Conservation (phyloP, 1,140 invertebrate species). For the Drosophila pachea region DNA sequence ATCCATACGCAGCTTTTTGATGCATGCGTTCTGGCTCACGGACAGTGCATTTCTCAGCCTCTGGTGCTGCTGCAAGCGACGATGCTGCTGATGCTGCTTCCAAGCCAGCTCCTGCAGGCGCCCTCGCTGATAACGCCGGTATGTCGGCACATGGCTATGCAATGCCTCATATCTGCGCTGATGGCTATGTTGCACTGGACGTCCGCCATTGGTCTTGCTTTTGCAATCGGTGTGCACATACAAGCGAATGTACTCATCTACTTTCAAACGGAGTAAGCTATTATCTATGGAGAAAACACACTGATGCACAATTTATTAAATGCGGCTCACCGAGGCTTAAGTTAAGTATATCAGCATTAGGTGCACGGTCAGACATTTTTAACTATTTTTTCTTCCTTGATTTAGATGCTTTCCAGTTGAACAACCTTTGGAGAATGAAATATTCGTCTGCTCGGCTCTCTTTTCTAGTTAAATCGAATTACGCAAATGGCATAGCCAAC, state of each 20-base stretch:
- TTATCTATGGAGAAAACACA: neutral
- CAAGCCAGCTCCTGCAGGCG: neutral
- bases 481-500: too few relatives aligned
- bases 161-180: neutral
- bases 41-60: neutral
- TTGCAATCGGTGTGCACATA: neutral
- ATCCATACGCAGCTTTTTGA: neutral
- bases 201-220: neutral
- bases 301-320: too few relatives aligned
- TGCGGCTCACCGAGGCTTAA: constrained; percentile 1
- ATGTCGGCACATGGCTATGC: constrained; percentile 7
- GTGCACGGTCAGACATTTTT: neutral
- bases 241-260: constrained; percentile 7
- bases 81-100: neutral
- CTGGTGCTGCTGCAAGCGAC: neutral
- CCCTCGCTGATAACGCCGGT: constrained; percentile 4
- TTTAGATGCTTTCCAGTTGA: neutral
- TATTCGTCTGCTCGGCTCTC: too few relatives aligned
- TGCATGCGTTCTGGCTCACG: neutral
- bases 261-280: neutral
- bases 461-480: too few relatives aligned
- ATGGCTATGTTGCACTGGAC: neutral
- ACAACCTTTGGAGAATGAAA: neutral
- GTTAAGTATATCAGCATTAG: neutral
- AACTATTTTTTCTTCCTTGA: too few relatives aligned